Base-by-base conservation (phyloP, 2,888 invertebrate genomes). In the Pandemis heparana region DNA sequence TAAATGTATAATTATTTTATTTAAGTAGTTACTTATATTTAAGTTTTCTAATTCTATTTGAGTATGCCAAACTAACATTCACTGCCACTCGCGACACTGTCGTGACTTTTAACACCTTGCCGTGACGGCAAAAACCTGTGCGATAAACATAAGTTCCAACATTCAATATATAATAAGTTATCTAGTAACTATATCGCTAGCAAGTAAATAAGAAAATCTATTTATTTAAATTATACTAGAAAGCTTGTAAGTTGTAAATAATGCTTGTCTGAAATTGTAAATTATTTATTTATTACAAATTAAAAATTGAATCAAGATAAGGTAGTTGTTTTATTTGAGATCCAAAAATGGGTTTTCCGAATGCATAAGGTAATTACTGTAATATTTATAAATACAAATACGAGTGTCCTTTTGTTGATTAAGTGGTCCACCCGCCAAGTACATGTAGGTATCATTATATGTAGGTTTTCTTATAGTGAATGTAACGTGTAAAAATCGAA, bases 221-320 rank as follows among this genome's bases (percentile, higher is more conserved):
- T 80, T 73, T 71, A 83, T 82, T 80, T 80, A 80, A 83, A 85
- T 86, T 86, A 85, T 82, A 85, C 53, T 84, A 82, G 79, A 81
- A 78, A 77, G 65, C 64, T 85, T 86, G 76, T 89, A 92, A 91
- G 90, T 83, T 94, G 94, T 94, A 94, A 88, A 94, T 94, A 93
- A 78, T 91, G 92, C 92, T 89, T 70, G 71, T 77, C 79, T 79
- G 77, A 82, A 79, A 84, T 85, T 91, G 89, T 93, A 92, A 92
- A 92, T 94, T 94, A 93, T 91, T 93, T 90, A 93, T 92, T 93
- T 92, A 92, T 92, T 83, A 83, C 81, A 86, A 86, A 77, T 77
- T 80, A 85, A 81, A 71, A 7, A 16, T 72, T 75, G 72, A 74
- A 62, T 68, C 7, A 7, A 48, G 56, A 63, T 56, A 53, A 43